Percentiles rank a stretch among this genome's conserved stretches.
These are phyloP conservation scores for human DNA, from an alignment of 2,113 vertebrate genomes.

Conservation along the genomic window GRCh38 chr18:8258001-8258500, in stretches of 20 bases:
- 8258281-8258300: not conserved
- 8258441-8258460: rapidly evolving
- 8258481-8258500: not conserved
- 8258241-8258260: not conserved
- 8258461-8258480: not conserved
- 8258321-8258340: not conserved
- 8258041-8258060: conserved; percentile 76
- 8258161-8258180: not conserved
- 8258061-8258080: conserved; percentile 75
- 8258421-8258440: rapidly evolving
- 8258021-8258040: conserved; percentile 74
- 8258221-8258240: not conserved
- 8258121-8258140: conserved; percentile 42
- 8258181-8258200: conserved; percentile 54
- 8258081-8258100: conserved; percentile 72
- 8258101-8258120: conserved; percentile 70
- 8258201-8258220: not conserved
- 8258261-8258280: not conserved
- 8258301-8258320: rapidly evolving
- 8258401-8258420: not conserved
- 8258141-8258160: conserved; percentile 13
- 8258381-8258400: not conserved
- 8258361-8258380: not conserved
- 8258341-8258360: not conserved
- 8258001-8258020: conserved; percentile 75